These are phyloP conservation scores for Drosophila micromelanica DNA, from an alignment of 1,140 invertebrate species.

Conservation along the genomic window DNA sequence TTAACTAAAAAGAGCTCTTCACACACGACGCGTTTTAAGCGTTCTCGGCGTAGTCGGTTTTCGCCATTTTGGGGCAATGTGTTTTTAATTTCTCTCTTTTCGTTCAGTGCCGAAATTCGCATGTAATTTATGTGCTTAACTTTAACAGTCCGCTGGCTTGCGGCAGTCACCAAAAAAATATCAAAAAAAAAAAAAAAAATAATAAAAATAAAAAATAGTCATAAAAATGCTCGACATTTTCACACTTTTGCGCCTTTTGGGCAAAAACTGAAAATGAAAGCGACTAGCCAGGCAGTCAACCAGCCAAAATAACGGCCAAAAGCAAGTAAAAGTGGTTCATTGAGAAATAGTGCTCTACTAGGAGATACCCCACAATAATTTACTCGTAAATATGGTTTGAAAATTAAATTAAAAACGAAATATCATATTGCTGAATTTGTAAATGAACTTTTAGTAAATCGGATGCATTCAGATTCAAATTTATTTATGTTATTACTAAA, in stretches of 20 bases:
- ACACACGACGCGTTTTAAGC: constrained; percentile 29
- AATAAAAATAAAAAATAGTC: constrained; percentile 55
- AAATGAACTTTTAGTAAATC: too few relatives aligned
- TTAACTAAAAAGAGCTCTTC: constrained; percentile 72
- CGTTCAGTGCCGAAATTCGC: constrained; percentile 29
- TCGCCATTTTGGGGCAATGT: constrained; percentile 50
- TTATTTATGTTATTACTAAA: too few relatives aligned
- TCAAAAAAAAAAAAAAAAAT: constrained; percentile 25
- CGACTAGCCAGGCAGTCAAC: constrained; percentile 30
- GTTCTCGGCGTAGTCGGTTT: constrained; percentile 47
- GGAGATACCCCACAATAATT: too few relatives aligned
- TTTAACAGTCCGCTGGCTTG: constrained; percentile 63
- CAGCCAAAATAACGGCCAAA: constrained; percentile 3
- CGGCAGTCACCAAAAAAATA: constrained; percentile 39
- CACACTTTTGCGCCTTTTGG: constrained; percentile 72
- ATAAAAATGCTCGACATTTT: constrained; percentile 76
- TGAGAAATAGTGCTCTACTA: too few relatives aligned
- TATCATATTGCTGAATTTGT: too few relatives aligned
- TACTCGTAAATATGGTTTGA: too few relatives aligned
- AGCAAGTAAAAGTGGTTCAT: not conserved
- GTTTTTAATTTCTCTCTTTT: constrained; percentile 67
- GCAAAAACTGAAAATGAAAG: constrained; percentile 74
- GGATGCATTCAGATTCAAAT: too few relatives aligned
- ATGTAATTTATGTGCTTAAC: constrained; percentile 79
- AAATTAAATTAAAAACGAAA: too few relatives aligned